Percentiles rank a stretch among this genome's conserved stretches.
Conservation (phyloP, 2,888 invertebrate genomes). For the Phalera bucephala region DNA sequence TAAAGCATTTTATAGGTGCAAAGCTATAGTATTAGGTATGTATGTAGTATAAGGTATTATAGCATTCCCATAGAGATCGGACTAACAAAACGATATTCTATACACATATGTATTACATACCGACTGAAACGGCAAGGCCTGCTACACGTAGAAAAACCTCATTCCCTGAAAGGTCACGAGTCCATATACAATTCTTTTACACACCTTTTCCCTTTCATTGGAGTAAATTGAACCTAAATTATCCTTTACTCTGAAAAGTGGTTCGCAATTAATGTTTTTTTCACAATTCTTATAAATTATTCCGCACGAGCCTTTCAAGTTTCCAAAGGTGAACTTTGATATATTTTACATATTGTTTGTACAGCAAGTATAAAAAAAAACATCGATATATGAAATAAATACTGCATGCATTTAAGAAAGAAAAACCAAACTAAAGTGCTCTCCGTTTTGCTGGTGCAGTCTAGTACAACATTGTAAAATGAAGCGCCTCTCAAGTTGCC, state of each 20-base stretch:
- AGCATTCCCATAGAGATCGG: conserved; percentile 37
- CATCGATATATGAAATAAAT: no score
- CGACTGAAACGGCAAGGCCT: conserved; percentile 39
- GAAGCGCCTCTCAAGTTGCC: no score
- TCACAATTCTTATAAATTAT: not conserved
- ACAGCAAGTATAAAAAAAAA: no score
- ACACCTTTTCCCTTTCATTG: conserved; percentile 20
- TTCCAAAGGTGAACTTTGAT: not conserved
- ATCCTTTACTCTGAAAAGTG: not conserved
- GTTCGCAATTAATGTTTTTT: conserved; percentile 1
- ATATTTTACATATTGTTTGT: no score
- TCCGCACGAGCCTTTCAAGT: not conserved
- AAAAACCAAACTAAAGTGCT: no score
- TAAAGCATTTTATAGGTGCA: conserved; percentile 14
- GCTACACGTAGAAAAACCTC: conserved; percentile 38
- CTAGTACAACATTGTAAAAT: no score
- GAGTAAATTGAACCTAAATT: conserved; percentile 12
- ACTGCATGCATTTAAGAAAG: no score
- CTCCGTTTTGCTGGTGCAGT: no score
- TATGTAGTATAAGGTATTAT: conserved; percentile 16
- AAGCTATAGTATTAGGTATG: conserved; percentile 5
- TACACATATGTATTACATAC: conserved; percentile 46
- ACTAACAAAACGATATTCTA: conserved; percentile 50
- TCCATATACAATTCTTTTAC: conserved; percentile 23
- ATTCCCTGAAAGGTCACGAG: conserved; percentile 37